A percentile compares a stretch with the other conserved stretches of the same genome.
Evolutionary conservation across 2,888 invertebrate genomes (phyloP).

Genomic region (Drosophila neotestacea): DNA sequence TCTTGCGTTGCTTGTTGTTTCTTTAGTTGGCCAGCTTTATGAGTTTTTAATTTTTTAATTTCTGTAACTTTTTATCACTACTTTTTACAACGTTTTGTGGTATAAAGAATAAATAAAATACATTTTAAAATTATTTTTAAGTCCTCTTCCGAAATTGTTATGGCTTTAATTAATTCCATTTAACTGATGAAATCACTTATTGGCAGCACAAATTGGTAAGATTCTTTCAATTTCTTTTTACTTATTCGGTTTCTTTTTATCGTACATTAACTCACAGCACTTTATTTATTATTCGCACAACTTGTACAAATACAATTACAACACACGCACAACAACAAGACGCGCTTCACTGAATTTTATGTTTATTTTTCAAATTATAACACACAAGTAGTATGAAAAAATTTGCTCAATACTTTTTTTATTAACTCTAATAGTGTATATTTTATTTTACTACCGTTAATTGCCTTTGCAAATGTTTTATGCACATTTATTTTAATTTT

Average conservation of each 20-base stretch:
- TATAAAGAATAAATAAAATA: constrained; percentile 8
- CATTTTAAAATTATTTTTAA: constrained; percentile 5
- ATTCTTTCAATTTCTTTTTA: constrained; percentile 2
- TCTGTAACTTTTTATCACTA: constrained; percentile 3
- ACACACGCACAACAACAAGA: constrained; percentile 16
- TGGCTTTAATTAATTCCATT: neutral
- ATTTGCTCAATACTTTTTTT: constrained; percentile 46
- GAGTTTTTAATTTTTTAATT: constrained; percentile 32
- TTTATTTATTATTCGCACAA: constrained; percentile 17
- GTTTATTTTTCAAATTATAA: constrained; percentile 25
- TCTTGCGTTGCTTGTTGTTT: constrained; percentile 33
- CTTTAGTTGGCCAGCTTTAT: constrained; percentile 12
- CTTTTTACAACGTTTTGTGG: constrained; percentile 10
- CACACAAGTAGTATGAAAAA: constrained; percentile 35
- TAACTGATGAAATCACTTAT: constrained; percentile 1
- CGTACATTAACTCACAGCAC: neutral
- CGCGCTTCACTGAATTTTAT: constrained; percentile 35
- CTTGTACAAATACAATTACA: constrained; percentile 38
- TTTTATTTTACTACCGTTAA: constrained; percentile 53
- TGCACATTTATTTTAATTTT: constrained; percentile 20
- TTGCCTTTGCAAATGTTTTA: constrained; percentile 41
- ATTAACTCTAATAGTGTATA: constrained; percentile 43
- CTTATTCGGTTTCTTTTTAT: constrained; percentile 4
- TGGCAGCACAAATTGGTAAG: neutral
- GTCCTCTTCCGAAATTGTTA: neutral